These are phyloP conservation scores for Brienomyrus longianalis DNA, from an alignment of 2,113 vertebrate genomes.

Conservation along the genomic window DNA sequence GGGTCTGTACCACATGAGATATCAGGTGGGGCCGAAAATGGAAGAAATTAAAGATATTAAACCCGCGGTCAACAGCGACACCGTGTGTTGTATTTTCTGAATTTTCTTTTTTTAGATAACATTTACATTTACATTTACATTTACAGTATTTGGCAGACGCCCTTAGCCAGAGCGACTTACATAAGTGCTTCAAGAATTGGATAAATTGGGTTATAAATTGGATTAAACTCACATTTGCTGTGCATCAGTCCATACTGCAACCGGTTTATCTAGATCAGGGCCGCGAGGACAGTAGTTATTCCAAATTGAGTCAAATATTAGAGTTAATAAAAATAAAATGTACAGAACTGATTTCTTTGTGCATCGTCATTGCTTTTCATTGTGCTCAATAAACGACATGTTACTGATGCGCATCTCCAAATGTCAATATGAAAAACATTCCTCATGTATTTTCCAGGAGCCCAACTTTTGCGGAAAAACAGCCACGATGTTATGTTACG, in stretches of 20 bases:
- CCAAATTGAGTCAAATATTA: not conserved
- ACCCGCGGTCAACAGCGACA: conserved; percentile 13
- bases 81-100: not conserved
- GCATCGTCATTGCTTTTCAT: not conserved
- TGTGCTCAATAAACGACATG: not conserved
- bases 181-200: too few species aligned
- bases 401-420: not conserved
- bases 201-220: too few species aligned
- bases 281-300: not conserved
- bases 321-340: not conserved
- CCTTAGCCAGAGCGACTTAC: too few species aligned
- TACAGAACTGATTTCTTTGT: not conserved
- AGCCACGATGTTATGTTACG: not conserved
- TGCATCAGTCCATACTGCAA: not conserved
- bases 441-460: not conserved
- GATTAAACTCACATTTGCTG: not conserved
- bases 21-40: not conserved
- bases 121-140: too few species aligned
- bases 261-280: not conserved
- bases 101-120: not conserved
- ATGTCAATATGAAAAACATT: not conserved
- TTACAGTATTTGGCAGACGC: too few species aligned
- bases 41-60: not conserved
- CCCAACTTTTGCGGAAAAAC: not conserved
- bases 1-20: not conserved